Evolutionary conservation across 2,888 invertebrate species (phyloP), one percentile per base, ranked within the genome.

Genomic region (Stenodema calcarata): DNA sequence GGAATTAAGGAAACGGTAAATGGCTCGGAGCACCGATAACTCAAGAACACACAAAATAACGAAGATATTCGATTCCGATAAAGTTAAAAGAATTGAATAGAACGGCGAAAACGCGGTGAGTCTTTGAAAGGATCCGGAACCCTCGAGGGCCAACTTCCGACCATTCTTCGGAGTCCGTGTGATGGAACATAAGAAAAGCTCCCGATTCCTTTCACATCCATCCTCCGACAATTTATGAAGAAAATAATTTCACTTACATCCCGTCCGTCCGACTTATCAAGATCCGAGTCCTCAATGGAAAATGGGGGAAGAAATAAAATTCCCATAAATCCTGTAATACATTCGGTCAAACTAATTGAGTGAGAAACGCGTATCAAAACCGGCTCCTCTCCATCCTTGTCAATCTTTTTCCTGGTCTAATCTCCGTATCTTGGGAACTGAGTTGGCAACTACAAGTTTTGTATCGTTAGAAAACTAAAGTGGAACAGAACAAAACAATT

Each of bases 291-390:
- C 69, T 41, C 69, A 69, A 82, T 82, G 18, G 41, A 27, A 44
- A 28, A 27, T 28, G 47, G 42, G 80, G 44, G 82, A 44, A 44
- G 69, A 82, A 82, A 82, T 82, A 82, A 82, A 82, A 82, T 82
- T 82, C 82, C 82, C 82, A 82, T 82, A 82, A 82, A 82, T 82
- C 82, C 82, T 23, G 69, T 23, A n/a, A 18, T 69, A 27, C 23
- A 9, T 3, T 2, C 6, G 62, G 69, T 41, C 41, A 41, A n/a
- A 18, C 69, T 82, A 82, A 82, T 82, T 82, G 82, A 82, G 82
- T 82, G 82, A 82, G 82, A 82, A 82, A 82, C 82, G 62, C 82
- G 69, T 42, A 82, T 35, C 82, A 69, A 69, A n/a, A 69, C 82
- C 27, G n/a, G 28, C 12, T n/a, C 9, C 75, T 16, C 35, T 41